Conservation (phyloP, 2,888 invertebrate species). For the Halocaridina rubra region DNA sequence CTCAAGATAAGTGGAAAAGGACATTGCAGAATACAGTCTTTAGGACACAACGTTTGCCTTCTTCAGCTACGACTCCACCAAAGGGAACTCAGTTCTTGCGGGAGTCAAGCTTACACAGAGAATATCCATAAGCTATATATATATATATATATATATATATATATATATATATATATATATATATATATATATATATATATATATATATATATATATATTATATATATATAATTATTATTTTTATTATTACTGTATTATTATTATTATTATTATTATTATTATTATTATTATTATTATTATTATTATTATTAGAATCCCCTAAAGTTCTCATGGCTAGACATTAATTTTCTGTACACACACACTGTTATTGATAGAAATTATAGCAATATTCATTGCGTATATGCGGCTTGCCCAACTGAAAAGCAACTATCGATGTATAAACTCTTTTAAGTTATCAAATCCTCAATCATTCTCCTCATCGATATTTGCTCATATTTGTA, state of each 20-base stretch:
- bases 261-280: constrained; percentile 9
- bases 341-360: too few relatives aligned
- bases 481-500: too few relatives aligned
- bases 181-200: neutral
- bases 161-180: neutral
- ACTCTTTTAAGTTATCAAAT: too few relatives aligned
- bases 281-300: neutral
- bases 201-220: neutral
- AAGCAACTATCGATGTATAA: too few relatives aligned
- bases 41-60: constrained; percentile 63
- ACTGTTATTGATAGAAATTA: too few relatives aligned
- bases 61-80: constrained; percentile 57
- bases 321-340: too few relatives aligned
- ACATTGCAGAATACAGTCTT: constrained; percentile 70
- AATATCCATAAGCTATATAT: constrained; percentile 26
- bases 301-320: constrained; percentile 5
- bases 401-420: too few relatives aligned
- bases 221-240: neutral
- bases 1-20: constrained; percentile 71
- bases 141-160: neutral
- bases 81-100: constrained; percentile 43
- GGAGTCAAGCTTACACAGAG: constrained; percentile 35
- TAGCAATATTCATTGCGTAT: too few relatives aligned
- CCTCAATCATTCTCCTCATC: too few relatives aligned
- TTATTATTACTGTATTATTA: neutral